Conservation (phyloP, 2,113 vertebrate species). For the Cynopterus brachyotis region DNA sequence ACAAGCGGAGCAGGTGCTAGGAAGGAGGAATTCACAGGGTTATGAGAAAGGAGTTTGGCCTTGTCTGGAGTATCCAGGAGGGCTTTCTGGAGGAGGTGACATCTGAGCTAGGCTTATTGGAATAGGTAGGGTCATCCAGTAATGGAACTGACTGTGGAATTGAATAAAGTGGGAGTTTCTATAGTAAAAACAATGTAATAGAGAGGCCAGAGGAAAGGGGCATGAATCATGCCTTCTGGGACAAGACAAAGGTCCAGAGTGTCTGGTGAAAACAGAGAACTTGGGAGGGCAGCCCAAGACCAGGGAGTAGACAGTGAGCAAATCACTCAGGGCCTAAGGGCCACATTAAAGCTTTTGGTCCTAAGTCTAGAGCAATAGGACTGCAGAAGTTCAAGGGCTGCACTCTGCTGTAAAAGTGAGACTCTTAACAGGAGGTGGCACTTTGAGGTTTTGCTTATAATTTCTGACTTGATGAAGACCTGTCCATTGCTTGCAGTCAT, state of each 20-base stretch:
- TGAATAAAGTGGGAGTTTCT: neutral
- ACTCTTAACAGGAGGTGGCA: neutral
- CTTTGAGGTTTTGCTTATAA: neutral
- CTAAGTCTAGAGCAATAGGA: neutral
- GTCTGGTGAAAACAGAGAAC: neutral
- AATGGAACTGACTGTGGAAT: neutral
- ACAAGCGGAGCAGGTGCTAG: neutral
- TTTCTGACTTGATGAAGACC: neutral
- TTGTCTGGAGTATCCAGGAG: neutral
- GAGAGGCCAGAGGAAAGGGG: neutral
- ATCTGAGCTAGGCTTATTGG: neutral
- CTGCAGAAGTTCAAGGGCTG: neutral
- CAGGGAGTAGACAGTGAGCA: no score
- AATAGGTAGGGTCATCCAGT: neutral
- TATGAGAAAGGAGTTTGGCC: neutral
- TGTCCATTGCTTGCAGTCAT: neutral
- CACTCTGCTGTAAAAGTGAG: neutral
- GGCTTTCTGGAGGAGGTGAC: neutral
- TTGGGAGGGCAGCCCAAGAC: neutral
- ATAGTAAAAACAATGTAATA: neutral
- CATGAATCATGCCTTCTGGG: rapidly evolving
- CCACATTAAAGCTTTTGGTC: neutral
- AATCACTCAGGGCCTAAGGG: neutral
- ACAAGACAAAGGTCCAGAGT: neutral
- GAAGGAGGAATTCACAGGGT: neutral